Evolutionary conservation across 2,888 invertebrate genomes (phyloP).

Genomic region (Sphaerophoria rueppellii): DNA sequence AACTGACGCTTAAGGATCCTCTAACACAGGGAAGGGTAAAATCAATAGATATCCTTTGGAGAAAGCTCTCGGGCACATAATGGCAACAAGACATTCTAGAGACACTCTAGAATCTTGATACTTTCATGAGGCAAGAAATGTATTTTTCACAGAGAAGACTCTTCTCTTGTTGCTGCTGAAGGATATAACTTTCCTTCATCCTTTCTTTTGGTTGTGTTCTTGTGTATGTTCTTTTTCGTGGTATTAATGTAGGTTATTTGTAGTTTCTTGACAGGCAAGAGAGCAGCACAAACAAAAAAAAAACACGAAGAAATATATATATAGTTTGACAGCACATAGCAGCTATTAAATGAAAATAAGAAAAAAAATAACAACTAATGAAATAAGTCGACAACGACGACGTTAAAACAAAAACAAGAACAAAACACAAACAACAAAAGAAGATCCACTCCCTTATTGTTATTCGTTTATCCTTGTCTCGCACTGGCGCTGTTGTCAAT

Average conservation of each 20-base stretch:
- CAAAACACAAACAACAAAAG: neutral
- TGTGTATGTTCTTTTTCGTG: conserved; percentile 1
- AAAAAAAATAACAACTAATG: conserved; percentile 5
- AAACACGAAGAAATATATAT: neutral
- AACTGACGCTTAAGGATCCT: too few relatives aligned
- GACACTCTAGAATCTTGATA: too few relatives aligned
- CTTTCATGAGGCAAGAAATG: neutral
- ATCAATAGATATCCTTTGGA: neutral
- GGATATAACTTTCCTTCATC: conserved; percentile 3
- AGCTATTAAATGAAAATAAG: conserved; percentile 7
- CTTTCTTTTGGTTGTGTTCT: neutral
- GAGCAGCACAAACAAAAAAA: neutral
- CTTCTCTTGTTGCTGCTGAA: neutral
- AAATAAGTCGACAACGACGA: conserved; percentile 1
- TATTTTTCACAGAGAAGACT: neutral
- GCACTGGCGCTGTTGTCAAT: neutral
- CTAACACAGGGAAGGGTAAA: neutral
- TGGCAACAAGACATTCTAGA: neutral
- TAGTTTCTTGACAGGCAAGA: conserved; percentile 23
- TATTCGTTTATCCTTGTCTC: conserved; percentile 15
- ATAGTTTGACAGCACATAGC: conserved; percentile 5
- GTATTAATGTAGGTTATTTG: conserved; percentile 10
- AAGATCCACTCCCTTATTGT: conserved; percentile 4
- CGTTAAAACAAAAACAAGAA: too few relatives aligned
- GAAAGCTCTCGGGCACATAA: neutral